Percentiles rank a stretch among this genome's conserved stretches.
phyloP scores from a whole-genome alignment of 2,888 invertebrate species.

The Tuberolachnus salignus region DNA sequence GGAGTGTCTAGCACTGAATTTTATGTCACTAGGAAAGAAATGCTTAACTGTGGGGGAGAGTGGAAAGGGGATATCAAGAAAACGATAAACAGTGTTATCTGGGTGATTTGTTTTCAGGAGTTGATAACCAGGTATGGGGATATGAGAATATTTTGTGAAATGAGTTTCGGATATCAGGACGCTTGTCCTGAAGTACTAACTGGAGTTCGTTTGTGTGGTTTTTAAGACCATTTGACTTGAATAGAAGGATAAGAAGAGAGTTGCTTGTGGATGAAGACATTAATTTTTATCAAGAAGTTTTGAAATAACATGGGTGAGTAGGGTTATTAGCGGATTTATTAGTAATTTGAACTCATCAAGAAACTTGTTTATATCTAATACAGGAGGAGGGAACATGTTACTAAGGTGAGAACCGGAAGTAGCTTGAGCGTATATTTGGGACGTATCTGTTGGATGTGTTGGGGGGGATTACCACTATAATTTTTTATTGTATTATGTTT shows the following conservation, averaged over 20 bases:
- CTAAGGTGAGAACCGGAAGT: not conserved
- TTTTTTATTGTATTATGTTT: not conserved
- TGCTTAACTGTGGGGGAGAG: too few relatives aligned
- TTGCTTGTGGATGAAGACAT: slow-evolving; percentile 20
- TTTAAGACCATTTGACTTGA: slow-evolving; percentile 29
- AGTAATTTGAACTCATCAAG: too few relatives aligned
- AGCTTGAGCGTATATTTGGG: slow-evolving; percentile 29
- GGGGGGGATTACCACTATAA: slow-evolving; percentile 11
- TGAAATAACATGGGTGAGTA: slow-evolving; percentile 21
- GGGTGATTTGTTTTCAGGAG: slow-evolving; percentile 17
- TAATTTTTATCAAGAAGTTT: slow-evolving; percentile 29
- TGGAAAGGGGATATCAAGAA: slow-evolving; percentile 14
- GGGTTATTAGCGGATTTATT: slow-evolving; percentile 20
- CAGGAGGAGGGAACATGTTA: not conserved
- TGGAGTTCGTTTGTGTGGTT: slow-evolving; percentile 27
- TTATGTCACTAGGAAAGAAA: too few relatives aligned
- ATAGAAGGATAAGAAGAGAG: slow-evolving; percentile 25
- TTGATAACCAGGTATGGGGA: slow-evolving; percentile 5
- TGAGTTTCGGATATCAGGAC: not conserved
- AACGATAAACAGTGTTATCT: not conserved
- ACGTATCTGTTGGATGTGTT: not conserved
- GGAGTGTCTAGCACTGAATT: not conserved
- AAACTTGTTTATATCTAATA: slow-evolving; percentile 24
- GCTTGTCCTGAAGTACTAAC: not conserved
- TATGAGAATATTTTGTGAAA: too few relatives aligned